Evolutionary conservation across 2,888 invertebrate species (phyloP), one percentile per base, ranked within the genome.

Genomic region (Clepsis dumicolana): DNA sequence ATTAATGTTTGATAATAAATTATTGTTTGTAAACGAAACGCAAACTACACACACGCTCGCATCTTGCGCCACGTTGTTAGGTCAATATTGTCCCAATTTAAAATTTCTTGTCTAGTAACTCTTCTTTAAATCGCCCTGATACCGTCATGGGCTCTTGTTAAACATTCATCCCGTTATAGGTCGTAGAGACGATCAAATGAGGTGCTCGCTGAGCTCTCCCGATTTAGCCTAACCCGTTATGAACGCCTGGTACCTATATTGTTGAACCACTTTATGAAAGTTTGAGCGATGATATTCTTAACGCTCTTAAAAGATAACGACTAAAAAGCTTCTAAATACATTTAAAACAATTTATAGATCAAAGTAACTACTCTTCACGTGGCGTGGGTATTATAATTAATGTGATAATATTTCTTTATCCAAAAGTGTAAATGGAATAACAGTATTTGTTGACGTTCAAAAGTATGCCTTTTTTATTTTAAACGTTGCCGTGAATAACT

Each of bases 1-100:
- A 84, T 83, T 81, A 80, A 84, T 82, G 82, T 83, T 82, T 76
- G 80, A 72, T 80, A 81, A 82, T 82, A 71, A 73, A 73, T 73
- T 78, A 75, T 73, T 74, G 73, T 72, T 73, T 78, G 78, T 75
- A 75, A 78, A 78, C 44, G 18, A 16, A n/a, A 44, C 18, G 18
- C 80, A 77, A n/a, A n/a, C n/a, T n/a, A 76, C 74, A 74, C 70
- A 72, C 70, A 72, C 72, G 67, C 63, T 70, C 5, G 44, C 7
- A 44, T 44, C 44, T 44, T 67, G 66, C 74, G 72, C 72, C 74
- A 74, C 79, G 75, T 80, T 80, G 80, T 69, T 71, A 48, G 67
- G 53, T 72, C 80, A 72, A 82, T 80, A 81, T 65, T 75, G 75
- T 76, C 74, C 76, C 64, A 71, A 78, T 76, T 80, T 77, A 64